Evolutionary conservation across 2,888 invertebrate genomes (phyloP).

Genomic region (Pardosa pseudoannulata): DNA sequence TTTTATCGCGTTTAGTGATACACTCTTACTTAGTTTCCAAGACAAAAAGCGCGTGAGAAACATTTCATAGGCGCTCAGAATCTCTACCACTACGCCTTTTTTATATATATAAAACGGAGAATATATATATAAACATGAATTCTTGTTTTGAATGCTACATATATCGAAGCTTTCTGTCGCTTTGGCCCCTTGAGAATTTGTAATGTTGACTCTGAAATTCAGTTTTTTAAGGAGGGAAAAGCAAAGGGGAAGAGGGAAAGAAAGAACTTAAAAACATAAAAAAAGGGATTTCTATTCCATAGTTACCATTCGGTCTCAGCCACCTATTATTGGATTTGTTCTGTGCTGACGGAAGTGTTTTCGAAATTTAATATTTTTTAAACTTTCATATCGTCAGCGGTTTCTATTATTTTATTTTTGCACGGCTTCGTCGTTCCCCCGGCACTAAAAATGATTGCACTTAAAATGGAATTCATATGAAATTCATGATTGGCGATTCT

Average conservation of each 20-base stretch:
- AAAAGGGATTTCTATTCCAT: conserved; percentile 58
- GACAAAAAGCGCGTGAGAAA: conserved; percentile 41
- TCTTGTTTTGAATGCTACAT: conserved; percentile 69
- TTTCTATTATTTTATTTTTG: conserved; percentile 62
- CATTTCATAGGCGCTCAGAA: conserved; percentile 41
- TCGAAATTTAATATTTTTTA: conserved; percentile 72
- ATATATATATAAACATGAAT: conserved; percentile 66
- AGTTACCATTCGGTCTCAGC: conserved; percentile 63
- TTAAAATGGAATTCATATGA: conserved; percentile 64
- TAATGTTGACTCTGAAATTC: conserved; percentile 71
- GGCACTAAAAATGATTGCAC: conserved; percentile 44
- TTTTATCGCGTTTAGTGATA: conserved; percentile 60
- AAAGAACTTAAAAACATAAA: conserved; percentile 21
- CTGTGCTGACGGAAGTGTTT: conserved; percentile 69
- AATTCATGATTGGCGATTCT: conserved; percentile 53
- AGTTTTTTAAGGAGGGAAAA: conserved; percentile 47
- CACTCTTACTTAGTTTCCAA: conserved; percentile 46
- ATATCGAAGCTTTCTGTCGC: conserved; percentile 60
- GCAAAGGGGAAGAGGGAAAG: conserved; percentile 5
- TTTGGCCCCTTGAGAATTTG: conserved; percentile 53
- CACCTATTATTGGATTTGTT: conserved; percentile 71
- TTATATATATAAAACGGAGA: conserved; percentile 35
- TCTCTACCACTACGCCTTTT: conserved; percentile 36
- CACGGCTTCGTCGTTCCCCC: conserved; percentile 39
- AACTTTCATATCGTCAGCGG: conserved; percentile 69